Evolutionary conservation across 2,113 vertebrate genomes (phyloP).

Genomic region (Python bivittatus): DNA sequence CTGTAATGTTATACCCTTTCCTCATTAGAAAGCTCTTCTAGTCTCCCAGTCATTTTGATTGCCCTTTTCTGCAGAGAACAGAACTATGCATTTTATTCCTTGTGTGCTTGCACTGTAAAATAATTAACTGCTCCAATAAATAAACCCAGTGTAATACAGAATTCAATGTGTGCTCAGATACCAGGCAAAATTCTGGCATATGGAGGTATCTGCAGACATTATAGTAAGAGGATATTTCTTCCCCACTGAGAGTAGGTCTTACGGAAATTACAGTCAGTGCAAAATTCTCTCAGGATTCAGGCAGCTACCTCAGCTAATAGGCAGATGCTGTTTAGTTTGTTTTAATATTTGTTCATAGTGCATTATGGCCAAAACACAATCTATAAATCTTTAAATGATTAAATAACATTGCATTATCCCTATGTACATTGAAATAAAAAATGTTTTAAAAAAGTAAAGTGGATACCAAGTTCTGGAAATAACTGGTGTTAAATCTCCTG

Average conservation of each 20-base stretch:
- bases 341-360: not conserved
- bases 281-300: not conserved
- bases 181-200: not conserved
- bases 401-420: not conserved
- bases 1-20: not conserved
- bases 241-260: not conserved
- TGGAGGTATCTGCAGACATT: not conserved
- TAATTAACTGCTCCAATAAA: not conserved
- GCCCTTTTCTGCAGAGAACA: not conserved
- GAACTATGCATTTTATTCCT: not conserved
- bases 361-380: not conserved
- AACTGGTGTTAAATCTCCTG: not conserved
- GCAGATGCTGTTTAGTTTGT: not conserved
- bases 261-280: not conserved
- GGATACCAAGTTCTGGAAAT: not conserved
- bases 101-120: not conserved
- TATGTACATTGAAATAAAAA: slow-evolving; percentile 5
- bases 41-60: not conserved
- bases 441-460: slow-evolving; percentile 15
- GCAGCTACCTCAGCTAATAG: not conserved
- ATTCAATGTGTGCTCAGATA: not conserved
- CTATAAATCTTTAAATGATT: not conserved
- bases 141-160: not conserved
- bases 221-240: not conserved
- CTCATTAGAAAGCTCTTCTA: not conserved